Percentiles rank a stretch among this genome's conserved stretches.
These are phyloP conservation scores for Teinopalpus imperialis DNA, from an alignment of 2,888 invertebrate species.

Conservation along the genomic window DNA sequence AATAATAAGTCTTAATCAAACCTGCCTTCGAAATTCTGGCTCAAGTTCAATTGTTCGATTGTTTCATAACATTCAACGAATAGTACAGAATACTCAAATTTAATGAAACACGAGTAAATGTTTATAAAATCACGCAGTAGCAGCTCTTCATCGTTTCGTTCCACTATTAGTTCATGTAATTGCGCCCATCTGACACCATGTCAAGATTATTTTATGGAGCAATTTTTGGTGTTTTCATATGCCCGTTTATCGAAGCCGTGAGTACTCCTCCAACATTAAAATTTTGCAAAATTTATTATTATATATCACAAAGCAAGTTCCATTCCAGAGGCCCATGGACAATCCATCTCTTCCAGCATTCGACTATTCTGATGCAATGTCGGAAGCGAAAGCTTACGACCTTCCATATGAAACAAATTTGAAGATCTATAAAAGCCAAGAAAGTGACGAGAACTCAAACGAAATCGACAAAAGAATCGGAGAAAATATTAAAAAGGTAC, in stretches of 20 bases:
- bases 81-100: conserved; percentile 46
- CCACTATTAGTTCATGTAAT: conserved; percentile 12
- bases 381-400: conserved; percentile 9
- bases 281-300: neutral
- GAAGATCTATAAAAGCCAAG: neutral
- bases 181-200: conserved; percentile 41
- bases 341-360: neutral
- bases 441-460: conserved; percentile 1
- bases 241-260: conserved; percentile 4
- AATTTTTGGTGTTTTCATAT: conserved; percentile 3
- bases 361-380: conserved; percentile 5
- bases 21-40: no score
- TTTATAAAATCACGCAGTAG: conserved; percentile 49
- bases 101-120: conserved; percentile 40
- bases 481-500: conserved; percentile 18
- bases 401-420: neutral
- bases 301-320: neutral
- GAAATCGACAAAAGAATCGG: conserved; percentile 2
- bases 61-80: conserved; percentile 47
- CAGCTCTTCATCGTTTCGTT: conserved; percentile 25
- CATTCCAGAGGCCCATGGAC: conserved; percentile 7
- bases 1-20: no score
- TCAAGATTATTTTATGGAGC: conserved; percentile 26
- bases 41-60: no score
- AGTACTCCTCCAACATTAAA: neutral